Evolutionary conservation across 1,140 invertebrate species (phyloP), one percentile per base, ranked within the genome.

Genomic region (Zaprionus gabonicus): DNA sequence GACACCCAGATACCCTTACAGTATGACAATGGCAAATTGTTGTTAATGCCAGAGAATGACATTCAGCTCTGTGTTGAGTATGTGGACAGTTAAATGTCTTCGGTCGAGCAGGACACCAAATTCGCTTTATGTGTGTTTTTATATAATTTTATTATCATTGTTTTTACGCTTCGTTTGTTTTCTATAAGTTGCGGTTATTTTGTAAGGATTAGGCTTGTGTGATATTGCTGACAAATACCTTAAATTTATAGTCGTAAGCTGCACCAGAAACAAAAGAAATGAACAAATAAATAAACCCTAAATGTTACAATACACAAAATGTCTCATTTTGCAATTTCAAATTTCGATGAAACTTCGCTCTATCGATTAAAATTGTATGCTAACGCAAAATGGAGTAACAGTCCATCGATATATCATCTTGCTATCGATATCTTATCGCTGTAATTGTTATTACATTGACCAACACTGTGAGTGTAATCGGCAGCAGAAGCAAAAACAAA

Each of bases 11-110:
- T 94, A 58, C 93, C 94, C 15, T 56, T 94, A 36, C 83, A 92
- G 60, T 94, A 94, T 91, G 92, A 93, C 78, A 93, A 84, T 9
- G 74, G 78, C 51, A 92, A 91, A 20, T 87, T 94, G 34, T 74
- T 94, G 57, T 69, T 93, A 51, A 64, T 82, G 55, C 93, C 94
- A 12, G 86, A 93, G 49, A 55, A 23, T 20, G 77, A 80, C 34
- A 91, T 91, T 17, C 56, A 56, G 9, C 68, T 91, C 13, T 70
- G 58, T n/a, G 80, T 91, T 49, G 85, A 90, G 44, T 51, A 67
- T 25, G 20, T 81, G 53, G 65, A 71, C 12, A 60, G 66, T 57
- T 74, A 64, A 76, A 2, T 10, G 31, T 3, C 31, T 3, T 34
- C 31, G 55, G 5, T 17, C 0, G n/a, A 17, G 41, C 7, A 17